Percentiles rank a stretch among this genome's conserved stretches.
These are phyloP conservation scores for Blastomussa wellsi DNA, from an alignment of 92 coral and sea anemone genomes.

Conservation along the genomic window DNA sequence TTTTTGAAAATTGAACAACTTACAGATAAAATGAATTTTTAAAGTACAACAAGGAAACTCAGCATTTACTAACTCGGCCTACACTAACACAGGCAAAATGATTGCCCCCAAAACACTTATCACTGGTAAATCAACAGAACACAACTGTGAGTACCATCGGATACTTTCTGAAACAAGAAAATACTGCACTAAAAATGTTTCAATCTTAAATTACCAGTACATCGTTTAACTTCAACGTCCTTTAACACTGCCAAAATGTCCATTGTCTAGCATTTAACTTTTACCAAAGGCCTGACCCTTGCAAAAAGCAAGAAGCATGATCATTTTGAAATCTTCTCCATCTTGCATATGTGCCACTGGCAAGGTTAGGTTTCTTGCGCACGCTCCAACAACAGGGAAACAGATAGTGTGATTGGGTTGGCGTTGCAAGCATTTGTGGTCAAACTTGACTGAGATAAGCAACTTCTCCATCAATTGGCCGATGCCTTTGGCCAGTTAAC, in stretches of 20 bases:
- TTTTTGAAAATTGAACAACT: neutral
- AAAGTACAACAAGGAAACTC: neutral
- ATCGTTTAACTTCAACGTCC: neutral
- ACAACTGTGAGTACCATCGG: neutral
- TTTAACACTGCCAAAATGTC: neutral
- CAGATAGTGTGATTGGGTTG: conserved; percentile 36
- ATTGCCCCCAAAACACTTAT: neutral
- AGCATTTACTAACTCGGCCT: neutral
- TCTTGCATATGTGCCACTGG: conserved; percentile 44
- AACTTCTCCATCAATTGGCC: conserved; percentile 42
- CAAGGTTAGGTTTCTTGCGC: conserved; percentile 31
- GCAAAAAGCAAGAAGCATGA: conserved; percentile 40
- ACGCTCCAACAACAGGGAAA: conserved; percentile 47
- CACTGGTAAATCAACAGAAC: neutral
- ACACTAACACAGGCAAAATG: neutral
- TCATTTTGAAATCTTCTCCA: conserved; percentile 38
- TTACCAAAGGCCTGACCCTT: conserved; percentile 42
- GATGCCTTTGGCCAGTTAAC: conserved; percentile 66
- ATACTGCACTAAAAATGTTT: neutral
- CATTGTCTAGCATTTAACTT: neutral
- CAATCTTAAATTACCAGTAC: neutral
- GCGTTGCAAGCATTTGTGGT: conserved; percentile 39
- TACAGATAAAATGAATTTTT: neutral
- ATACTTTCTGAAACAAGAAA: neutral
- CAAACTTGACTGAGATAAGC: conserved; percentile 39